phyloP scores from a whole-genome alignment of 2,888 invertebrate species.

The Scaptomyza caliginosa region DNA sequence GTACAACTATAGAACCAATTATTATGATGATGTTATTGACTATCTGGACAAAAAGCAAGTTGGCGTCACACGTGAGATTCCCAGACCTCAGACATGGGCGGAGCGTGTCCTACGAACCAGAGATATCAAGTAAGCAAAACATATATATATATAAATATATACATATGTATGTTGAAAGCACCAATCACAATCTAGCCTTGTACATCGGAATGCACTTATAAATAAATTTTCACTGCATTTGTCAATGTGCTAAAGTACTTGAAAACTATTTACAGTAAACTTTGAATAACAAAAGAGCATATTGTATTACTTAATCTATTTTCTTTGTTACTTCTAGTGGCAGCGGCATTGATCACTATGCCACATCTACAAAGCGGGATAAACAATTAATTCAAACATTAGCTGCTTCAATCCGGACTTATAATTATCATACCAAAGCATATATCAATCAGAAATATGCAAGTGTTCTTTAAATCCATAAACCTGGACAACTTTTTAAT shows the following conservation, averaged over 20 bases:
- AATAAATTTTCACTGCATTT: neutral
- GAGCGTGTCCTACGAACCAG: constrained; percentile 91
- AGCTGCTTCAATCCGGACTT: constrained; percentile 88
- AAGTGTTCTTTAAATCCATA: constrained; percentile 81
- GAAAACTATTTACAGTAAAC: neutral
- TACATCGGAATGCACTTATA: neutral
- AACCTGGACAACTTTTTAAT: constrained; percentile 35
- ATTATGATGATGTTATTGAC: constrained; percentile 93
- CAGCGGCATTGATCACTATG: constrained; percentile 69
- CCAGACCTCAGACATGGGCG: constrained; percentile 93
- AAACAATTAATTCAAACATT: constrained; percentile 86
- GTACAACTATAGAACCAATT: constrained; percentile 93
- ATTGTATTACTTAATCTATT: neutral
- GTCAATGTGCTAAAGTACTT: neutral
- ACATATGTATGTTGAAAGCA: no score
- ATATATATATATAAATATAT: neutral
- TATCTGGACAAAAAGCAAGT: constrained; percentile 91
- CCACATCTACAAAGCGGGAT: constrained; percentile 83
- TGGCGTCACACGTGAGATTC: constrained; percentile 88
- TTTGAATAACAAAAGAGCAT: neutral
- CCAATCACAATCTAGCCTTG: constrained; percentile 1
- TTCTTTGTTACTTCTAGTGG: constrained; percentile 57
- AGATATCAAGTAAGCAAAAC: constrained; percentile 76
- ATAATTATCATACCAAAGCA: constrained; percentile 90
- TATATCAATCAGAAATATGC: constrained; percentile 91